phyloP scores from a whole-genome alignment of 2,888 invertebrate species.

The Macrophya annulata region DNA sequence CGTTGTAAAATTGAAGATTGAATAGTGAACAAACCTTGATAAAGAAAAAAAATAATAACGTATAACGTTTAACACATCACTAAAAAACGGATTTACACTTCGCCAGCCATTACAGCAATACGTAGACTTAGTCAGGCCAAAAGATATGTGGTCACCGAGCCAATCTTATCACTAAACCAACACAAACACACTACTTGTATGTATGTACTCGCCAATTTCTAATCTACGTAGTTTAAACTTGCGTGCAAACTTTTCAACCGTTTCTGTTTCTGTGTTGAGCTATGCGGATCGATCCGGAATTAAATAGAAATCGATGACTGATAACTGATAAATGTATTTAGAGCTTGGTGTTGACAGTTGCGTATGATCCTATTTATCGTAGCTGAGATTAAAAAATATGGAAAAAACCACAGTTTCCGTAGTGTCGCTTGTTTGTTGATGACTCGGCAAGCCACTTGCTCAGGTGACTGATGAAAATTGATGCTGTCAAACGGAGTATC shows the following conservation, averaged over 20 bases:
- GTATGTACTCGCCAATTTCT: not conserved
- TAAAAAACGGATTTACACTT: not conserved
- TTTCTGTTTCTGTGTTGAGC: not conserved
- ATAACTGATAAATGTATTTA: not conserved
- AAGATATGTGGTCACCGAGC: constrained; percentile 2
- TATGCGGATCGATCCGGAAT: not conserved
- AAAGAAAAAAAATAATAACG: not conserved
- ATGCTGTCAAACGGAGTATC: not conserved
- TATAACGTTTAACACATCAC: not conserved
- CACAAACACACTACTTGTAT: not conserved
- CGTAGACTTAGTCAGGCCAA: constrained; percentile 26
- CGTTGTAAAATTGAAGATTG: not conserved
- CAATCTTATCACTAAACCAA: constrained; percentile 37
- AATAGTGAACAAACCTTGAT: constrained; percentile 6
- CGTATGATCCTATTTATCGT: not conserved
- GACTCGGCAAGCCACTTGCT: not conserved
- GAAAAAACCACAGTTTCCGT: not conserved
- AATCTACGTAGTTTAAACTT: not conserved
- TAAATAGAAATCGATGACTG: not conserved
- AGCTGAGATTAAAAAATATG: not conserved
- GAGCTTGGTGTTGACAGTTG: not conserved
- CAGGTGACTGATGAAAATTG: not conserved
- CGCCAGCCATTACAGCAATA: constrained; percentile 24
- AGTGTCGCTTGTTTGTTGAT: not conserved
- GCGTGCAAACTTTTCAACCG: not conserved